phyloP scores from a whole-genome alignment of 2,888 invertebrate genomes.

The Drosophila buzzatii region DNA sequence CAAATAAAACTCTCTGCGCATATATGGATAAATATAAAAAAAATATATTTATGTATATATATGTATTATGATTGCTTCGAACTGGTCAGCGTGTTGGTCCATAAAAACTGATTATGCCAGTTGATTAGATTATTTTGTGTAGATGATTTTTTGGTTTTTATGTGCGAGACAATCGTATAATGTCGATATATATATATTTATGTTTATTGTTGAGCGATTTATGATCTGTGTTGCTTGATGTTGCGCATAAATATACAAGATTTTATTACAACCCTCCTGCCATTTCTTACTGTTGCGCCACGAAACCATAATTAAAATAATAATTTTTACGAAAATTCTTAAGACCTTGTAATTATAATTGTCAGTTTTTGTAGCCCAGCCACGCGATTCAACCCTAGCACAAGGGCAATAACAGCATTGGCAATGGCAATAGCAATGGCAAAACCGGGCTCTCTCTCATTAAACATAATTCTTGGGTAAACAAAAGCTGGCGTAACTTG shows the following conservation, averaged over 20 bases:
- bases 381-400: slow-evolving; percentile 56
- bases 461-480: slow-evolving; percentile 81
- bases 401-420: slow-evolving; percentile 17
- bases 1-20: slow-evolving; percentile 62
- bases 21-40: slow-evolving; percentile 17
- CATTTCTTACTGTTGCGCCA: slow-evolving; percentile 12
- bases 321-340: slow-evolving; percentile 83
- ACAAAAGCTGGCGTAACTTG: slow-evolving; percentile 74
- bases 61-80: slow-evolving; percentile 59
- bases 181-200: slow-evolving; percentile 30
- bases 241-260: slow-evolving; percentile 43
- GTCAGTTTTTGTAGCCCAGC: slow-evolving; percentile 68
- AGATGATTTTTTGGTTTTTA: slow-evolving; percentile 51
- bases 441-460: slow-evolving; percentile 64
- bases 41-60: slow-evolving; percentile 31
- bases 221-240: slow-evolving; percentile 59
- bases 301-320: slow-evolving; percentile 82
- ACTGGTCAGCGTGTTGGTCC: slow-evolving; percentile 25
- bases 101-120: slow-evolving; percentile 74
- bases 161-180: slow-evolving; percentile 55
- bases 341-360: slow-evolving; percentile 84
- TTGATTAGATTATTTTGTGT: slow-evolving; percentile 72
- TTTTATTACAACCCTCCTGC: slow-evolving; percentile 64
- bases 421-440: slow-evolving; percentile 6
- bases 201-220: slow-evolving; percentile 74